A percentile compares a stretch with the other conserved stretches of the same genome.
Evolutionary conservation across 2,113 vertebrate genomes (phyloP).

Genomic region (Manacus vitellinus): DNA sequence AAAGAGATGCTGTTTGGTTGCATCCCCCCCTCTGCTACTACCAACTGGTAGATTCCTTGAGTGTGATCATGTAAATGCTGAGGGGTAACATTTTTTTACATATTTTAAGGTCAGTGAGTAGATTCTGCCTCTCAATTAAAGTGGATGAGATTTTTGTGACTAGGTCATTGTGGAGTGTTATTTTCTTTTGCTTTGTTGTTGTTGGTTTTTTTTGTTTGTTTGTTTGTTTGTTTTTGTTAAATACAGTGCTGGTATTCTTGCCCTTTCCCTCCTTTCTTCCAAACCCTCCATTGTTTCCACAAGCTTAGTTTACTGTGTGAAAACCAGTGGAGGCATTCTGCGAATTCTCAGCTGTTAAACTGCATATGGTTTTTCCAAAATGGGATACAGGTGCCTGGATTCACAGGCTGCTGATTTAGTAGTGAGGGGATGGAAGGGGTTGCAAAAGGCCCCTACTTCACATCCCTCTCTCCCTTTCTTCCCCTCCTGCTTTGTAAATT

Average conservation of each 20-base stretch:
- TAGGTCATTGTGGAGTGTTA: neutral
- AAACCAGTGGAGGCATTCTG: neutral
- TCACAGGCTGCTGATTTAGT: neutral
- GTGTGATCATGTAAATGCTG: neutral
- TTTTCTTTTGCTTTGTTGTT: neutral
- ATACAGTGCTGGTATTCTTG: neutral
- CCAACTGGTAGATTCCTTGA: neutral
- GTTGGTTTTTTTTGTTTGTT: neutral
- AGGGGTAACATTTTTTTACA: neutral
- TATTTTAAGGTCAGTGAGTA: neutral
- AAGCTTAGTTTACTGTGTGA: neutral
- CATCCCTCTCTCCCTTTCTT: neutral
- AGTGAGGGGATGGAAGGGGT: neutral
- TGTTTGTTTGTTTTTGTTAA: neutral
- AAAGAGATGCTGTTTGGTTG: neutral
- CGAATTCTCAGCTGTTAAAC: constrained; percentile 23
- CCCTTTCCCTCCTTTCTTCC: neutral
- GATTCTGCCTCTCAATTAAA: neutral
- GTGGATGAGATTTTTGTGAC: neutral
- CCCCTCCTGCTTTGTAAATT: neutral
- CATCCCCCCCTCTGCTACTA: neutral
- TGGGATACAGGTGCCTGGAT: neutral
- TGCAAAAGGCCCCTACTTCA: neutral
- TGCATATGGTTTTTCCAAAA: neutral
- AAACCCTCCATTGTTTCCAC: neutral